A percentile compares a stretch with the other conserved stretches of the same genome.
phyloP scores from a whole-genome alignment of 2,888 invertebrate species.

The Brassicogethes aeneus region DNA sequence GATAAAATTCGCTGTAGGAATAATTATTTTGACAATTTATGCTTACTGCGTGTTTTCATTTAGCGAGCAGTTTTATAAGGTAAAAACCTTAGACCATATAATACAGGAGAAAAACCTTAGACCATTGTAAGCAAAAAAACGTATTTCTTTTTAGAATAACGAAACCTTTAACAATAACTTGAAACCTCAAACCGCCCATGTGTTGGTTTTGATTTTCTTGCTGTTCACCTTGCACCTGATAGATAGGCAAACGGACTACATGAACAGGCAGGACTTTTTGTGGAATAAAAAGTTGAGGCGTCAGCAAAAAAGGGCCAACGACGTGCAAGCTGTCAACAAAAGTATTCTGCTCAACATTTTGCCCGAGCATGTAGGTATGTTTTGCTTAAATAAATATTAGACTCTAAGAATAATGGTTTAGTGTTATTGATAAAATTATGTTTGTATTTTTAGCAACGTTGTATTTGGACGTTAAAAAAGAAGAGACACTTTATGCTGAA shows the following conservation, averaged over 20 bases:
- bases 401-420: background rate
- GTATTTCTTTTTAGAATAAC: conserved; percentile 43
- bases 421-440: background rate
- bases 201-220: conserved; percentile 63
- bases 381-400: background rate
- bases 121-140: too few relatives aligned
- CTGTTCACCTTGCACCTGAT: conserved; percentile 72
- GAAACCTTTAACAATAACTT: conserved; percentile 63
- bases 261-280: conserved; percentile 72
- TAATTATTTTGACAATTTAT: conserved; percentile 56
- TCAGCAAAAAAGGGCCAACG: conserved; percentile 78
- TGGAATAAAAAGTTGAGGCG: conserved; percentile 69
- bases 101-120: too few relatives aligned
- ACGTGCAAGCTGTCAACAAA: conserved; percentile 80
- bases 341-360: conserved; percentile 86
- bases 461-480: too few relatives aligned
- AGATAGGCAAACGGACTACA: conserved; percentile 82
- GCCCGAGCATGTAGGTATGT: conserved; percentile 82
- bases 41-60: conserved; percentile 58
- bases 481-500: conserved; percentile 67
- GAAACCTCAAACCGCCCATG: conserved; percentile 61
- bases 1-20: conserved; percentile 66
- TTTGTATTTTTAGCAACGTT: too few relatives aligned
- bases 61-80: conserved; percentile 42
- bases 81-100: conserved; percentile 30